Base-by-base conservation (phyloP, 2,797 vertebrate species). In the Labroides dimidiatus region DNA sequence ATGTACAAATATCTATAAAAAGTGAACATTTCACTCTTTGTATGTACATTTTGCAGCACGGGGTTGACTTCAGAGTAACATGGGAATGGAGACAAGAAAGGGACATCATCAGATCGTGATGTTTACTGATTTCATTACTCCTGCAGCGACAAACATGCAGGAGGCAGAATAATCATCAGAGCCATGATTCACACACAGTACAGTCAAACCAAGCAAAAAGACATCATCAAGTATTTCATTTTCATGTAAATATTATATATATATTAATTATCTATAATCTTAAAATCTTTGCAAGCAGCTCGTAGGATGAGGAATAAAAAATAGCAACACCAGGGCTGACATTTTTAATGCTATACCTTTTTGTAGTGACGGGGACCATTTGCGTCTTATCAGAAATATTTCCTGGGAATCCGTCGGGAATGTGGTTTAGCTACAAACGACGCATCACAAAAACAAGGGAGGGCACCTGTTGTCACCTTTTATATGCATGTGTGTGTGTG, bases 1-100 rank as follows among this genome's bases (percentile, higher is more conserved):
- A 88, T 88, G 86, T 92, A 92, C 91, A 93, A 92, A 93, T 90
- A 80, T 78, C 64, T 91, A 91, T 84, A 89, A 90, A 92, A 92
- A 85, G 91, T 90, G 91, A 91, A 88, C 65, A 80, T 37, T 72
- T 86, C 89, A 90, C 89, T 90, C 85, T 90, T 89, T 81, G 37
- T 87, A 88, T 90, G 89, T 89, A 90, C 89, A 91, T 84, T 66
- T 73, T 84, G 80, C 84, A 90, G 87, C 78, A 89, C 77, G 21
- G 41, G 65, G 73, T 78, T 63, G 67, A 83, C 62, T 67, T 52
- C 68, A 80, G 79, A 74, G 60, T 6, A n/a, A 79, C 60, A 42
- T 45, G 80, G 58, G 51, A 58, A 55, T 19, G 21, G 62, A 58
- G 23, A 63, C 67, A 54, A 79, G 57, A 75, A 48, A 77, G 45